Base-by-base conservation (phyloP, 2,888 invertebrate species). In the Leptodirus hochenwartii region DNA sequence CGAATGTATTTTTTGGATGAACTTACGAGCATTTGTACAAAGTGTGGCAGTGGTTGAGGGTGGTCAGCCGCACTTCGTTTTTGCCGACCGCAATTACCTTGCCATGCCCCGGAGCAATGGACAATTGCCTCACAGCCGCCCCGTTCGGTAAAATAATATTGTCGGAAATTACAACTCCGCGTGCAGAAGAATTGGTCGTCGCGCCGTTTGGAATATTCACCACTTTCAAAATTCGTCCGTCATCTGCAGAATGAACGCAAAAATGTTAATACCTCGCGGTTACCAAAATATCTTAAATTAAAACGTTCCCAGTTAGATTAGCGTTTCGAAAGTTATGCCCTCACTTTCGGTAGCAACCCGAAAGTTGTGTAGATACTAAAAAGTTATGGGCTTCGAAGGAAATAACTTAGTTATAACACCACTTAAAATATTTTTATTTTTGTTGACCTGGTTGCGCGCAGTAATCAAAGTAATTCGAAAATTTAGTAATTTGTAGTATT, bases 171-270 rank as follows among this genome's bases (percentile, higher is more conserved):
- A 88, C 71, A 31, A 80, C 69, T 3, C 79, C 76, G 43, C 68
- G 61, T 2, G 69, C 64, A 37, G 59, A 59, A 41, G 58, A 59
- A 37, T 56, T 57, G 33, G 68, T 68, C 17, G 72, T 64, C n/a
- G n/a, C n/a, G n/a, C n/a, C n/a, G n/a, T n/a, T n/a, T 13, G 70
- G 71, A 29, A 75, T 73, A 49, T 91, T 90, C 27, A 91, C 74
- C 22, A 82, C 77, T 60, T 95, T 95, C 36, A 93, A 69, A 17
- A 95, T 74, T 53, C 78, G 72, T 4, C 93, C 93, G 53, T 91
- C 82, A 55, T 90, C 91, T 64, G 43, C n/a, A 49, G 49, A 37
- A n/a, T n/a, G n/a, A n/a, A n/a, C n/a, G n/a, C 25, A 35, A 34
- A n/a, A n/a, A n/a, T n/a, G n/a, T n/a, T n/a, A n/a, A n/a, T n/a